Base-by-base conservation (phyloP, 2,888 invertebrate species). In the Osedax frankpressi region DNA sequence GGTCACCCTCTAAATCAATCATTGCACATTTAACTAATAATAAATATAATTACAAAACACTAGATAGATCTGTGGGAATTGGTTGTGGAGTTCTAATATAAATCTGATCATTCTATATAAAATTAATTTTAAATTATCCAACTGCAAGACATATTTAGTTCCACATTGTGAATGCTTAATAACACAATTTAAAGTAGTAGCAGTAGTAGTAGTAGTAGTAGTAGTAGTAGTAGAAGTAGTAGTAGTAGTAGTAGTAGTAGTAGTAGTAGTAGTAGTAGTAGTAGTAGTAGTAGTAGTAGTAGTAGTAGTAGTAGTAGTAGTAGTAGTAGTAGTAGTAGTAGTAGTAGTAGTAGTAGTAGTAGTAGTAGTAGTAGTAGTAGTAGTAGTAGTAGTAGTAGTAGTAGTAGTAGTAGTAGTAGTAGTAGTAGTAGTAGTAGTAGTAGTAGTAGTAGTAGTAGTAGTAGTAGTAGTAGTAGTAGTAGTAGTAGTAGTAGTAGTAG, bases 301-400 rank as follows among this genome's bases (percentile, higher is more conserved):
- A 44, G 44, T 44, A 44, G 70, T 70, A 70, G 70, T 70, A 70
- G 70, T 27, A 70, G 70, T 70, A 70, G 70, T n/a, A 70, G 70
- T 70, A 27, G 70, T 27, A 70, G 70, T 70, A 70, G 70, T 27
- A 70, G 70, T 70, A 70, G 70, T 27, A 70, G 70, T 70, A 70
- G 14, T 25, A 70, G 14, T 70, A 70, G 14, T 11, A 70, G 70
- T 11, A 30, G 24, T 14, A 70, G 70, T 44, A 44, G 44, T 44
- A 44, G 44, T 44, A 44, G 44, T 19, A 44, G 44, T 44, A 44
- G 6, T 19, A 69, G 24, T 69, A 69, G 68, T 67, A 71, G 25
- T 69, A n/a, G 24, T 63, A 71, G 68, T 69, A 65, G 27, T 19
- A 44, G 44, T 44, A 44, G 44, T 19, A 44, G 44, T 44, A 44